These are phyloP conservation scores for Oceanodroma tethys DNA, from an alignment of 2,113 vertebrate species.

Conservation along the genomic window DNA sequence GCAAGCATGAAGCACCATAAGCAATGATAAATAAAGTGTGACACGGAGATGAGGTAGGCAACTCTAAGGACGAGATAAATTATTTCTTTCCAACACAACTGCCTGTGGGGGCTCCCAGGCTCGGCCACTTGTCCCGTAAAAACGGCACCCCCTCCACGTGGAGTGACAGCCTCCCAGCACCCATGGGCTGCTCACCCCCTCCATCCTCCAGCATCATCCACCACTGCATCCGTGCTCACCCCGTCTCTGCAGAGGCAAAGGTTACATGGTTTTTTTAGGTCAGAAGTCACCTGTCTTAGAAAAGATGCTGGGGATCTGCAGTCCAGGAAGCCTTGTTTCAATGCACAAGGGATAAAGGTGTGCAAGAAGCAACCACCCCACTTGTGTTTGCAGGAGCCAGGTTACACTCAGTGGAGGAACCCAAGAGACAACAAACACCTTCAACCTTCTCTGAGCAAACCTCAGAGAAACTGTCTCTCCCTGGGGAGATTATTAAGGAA, in stretches of 20 bases:
- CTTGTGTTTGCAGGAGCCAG: background rate
- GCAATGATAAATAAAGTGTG: background rate
- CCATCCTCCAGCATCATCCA: background rate
- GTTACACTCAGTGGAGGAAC: background rate
- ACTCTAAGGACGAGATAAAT: background rate
- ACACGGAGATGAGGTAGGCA: background rate
- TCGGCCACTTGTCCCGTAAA: accelerated
- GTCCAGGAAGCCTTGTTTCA: background rate
- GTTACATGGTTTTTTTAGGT: background rate
- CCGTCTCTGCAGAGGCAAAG: background rate
- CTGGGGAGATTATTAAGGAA: background rate
- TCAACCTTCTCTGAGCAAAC: background rate
- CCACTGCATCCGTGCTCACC: background rate
- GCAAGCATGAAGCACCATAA: accelerated
- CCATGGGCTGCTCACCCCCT: background rate
- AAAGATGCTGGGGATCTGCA: background rate
- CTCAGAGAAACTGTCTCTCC: background rate
- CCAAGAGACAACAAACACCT: background rate
- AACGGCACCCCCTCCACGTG: accelerated
- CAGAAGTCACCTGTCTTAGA: background rate
- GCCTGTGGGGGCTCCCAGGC: background rate
- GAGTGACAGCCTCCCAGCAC: background rate
- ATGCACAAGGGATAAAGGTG: background rate
- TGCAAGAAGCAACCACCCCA: background rate
- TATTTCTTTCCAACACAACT: background rate